Conservation (phyloP, 2,797 vertebrate genomes). For the Notolepis coatsorum region DNA sequence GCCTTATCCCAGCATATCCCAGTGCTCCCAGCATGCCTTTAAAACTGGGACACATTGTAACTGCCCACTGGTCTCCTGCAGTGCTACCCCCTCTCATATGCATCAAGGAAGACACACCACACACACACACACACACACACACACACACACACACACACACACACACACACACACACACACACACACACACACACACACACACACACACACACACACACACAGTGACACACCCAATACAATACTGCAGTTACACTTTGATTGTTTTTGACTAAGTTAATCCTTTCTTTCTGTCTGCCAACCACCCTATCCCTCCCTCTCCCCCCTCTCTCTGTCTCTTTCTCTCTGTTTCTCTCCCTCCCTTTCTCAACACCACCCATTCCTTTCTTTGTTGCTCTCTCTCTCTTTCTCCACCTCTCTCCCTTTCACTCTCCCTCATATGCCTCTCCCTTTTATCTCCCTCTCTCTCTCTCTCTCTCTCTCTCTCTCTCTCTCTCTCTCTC, state of each 20-base stretch:
- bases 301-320: slow-evolving; percentile 7
- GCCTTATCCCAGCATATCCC: slow-evolving; percentile 51
- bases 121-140: slow-evolving; percentile 7
- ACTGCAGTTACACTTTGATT: slow-evolving; percentile 63
- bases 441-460: slow-evolving; percentile 10
- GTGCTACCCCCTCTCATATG: slow-evolving; percentile 7
- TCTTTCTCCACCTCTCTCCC: too few relatives aligned
- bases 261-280: slow-evolving; percentile 70
- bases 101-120: slow-evolving; percentile 6
- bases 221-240: slow-evolving; percentile 9
- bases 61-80: slow-evolving; percentile 41
- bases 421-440: too few relatives aligned
- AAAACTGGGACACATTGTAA: slow-evolving; percentile 67
- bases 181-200: slow-evolving; percentile 11
- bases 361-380: neutral
- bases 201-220: slow-evolving; percentile 27
- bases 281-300: slow-evolving; percentile 40
- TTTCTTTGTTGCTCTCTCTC: neutral
- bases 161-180: neutral
- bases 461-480: slow-evolving; percentile 6
- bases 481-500: slow-evolving; percentile 7
- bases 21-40: slow-evolving; percentile 51
- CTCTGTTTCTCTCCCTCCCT: too few relatives aligned
- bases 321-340: slow-evolving; percentile 8
- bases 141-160: slow-evolving; percentile 18